Evolutionary conservation across 2,113 vertebrate species (phyloP).

Genomic region (Crotalus tigris): DNA sequence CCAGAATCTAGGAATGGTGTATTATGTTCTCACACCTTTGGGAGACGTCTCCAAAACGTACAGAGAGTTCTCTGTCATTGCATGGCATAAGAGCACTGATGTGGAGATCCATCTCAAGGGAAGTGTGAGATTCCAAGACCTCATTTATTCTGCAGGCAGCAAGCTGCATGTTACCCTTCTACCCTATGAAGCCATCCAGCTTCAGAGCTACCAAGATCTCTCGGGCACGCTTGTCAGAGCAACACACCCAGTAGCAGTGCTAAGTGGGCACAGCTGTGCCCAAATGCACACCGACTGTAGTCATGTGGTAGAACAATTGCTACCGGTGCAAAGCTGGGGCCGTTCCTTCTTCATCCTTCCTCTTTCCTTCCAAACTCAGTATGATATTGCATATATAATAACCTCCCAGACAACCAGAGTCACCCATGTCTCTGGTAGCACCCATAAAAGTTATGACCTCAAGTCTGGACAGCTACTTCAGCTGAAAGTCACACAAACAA

Average conservation of each 20-base stretch:
- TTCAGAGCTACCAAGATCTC: constrained; percentile 66
- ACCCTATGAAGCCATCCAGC: constrained; percentile 70
- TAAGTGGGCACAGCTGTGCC: constrained; percentile 75
- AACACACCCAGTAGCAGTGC: constrained; percentile 66
- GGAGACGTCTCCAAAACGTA: background rate
- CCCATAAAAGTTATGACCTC: constrained; percentile 28
- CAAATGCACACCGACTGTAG: constrained; percentile 69
- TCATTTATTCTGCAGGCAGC: constrained; percentile 29
- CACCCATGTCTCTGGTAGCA: constrained; percentile 37
- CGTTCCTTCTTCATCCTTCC: constrained; percentile 67
- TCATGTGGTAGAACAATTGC: constrained; percentile 77
- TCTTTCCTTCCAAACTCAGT: constrained; percentile 54
- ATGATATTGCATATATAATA: constrained; percentile 65
- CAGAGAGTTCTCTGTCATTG: constrained; percentile 76
- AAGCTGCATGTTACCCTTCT: constrained; percentile 56
- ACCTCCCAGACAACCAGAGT: constrained; percentile 69
- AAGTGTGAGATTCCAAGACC: constrained; percentile 46
- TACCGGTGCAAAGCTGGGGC: constrained; percentile 73
- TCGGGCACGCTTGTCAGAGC: constrained; percentile 70
- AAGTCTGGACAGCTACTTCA: constrained; percentile 37
- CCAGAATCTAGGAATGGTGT: constrained; percentile 68
- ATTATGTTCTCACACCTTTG: constrained; percentile 72
- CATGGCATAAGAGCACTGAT: constrained; percentile 56
- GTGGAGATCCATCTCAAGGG: constrained; percentile 60
- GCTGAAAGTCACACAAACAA: constrained; percentile 30